Percentiles rank a stretch among this genome's conserved stretches.
Evolutionary conservation across 2,797 vertebrate genomes (phyloP).

Genomic region (Coranthus polyacanthus): DNA sequence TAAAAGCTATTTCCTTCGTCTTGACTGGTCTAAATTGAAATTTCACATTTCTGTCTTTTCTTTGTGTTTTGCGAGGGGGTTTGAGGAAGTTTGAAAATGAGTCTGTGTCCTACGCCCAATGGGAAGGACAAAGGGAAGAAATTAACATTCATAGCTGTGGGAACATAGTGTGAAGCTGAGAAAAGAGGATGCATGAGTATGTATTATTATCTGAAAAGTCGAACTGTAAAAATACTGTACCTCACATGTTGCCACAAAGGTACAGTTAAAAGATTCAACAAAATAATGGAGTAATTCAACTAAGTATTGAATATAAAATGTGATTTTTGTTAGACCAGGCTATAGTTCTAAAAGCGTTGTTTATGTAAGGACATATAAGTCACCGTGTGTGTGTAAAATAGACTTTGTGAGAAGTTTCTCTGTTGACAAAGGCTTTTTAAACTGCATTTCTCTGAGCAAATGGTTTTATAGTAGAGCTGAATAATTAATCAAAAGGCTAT

Average conservation of each 20-base stretch:
- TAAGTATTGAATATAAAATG: no score
- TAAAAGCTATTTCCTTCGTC: slow-evolving; percentile 24
- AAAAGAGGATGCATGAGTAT: neutral
- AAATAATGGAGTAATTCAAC: no score
- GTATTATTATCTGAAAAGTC: slow-evolving; percentile 9
- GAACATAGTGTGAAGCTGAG: slow-evolving; percentile 9
- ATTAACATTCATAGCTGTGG: slow-evolving; percentile 53
- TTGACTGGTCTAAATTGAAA: slow-evolving; percentile 43
- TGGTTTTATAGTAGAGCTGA: no score
- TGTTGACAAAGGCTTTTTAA: no score
- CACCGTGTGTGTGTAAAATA: no score
- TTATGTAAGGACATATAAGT: no score
- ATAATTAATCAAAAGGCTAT: no score
- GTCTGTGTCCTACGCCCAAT: slow-evolving; percentile 17
- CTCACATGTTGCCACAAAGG: neutral
- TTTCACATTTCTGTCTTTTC: slow-evolving; percentile 40
- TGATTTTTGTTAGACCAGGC: no score
- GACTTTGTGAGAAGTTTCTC: no score
- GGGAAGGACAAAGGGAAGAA: slow-evolving; percentile 49
- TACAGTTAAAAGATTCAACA: no score
- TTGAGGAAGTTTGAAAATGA: slow-evolving; percentile 55
- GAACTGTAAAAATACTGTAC: slow-evolving; percentile 3
- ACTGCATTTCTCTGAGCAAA: no score
- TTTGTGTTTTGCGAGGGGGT: slow-evolving; percentile 12
- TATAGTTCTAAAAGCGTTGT: no score